These are phyloP conservation scores for Phoxinus dragarum DNA, from an alignment of 2,797 vertebrate species.

Conservation along the genomic window DNA sequence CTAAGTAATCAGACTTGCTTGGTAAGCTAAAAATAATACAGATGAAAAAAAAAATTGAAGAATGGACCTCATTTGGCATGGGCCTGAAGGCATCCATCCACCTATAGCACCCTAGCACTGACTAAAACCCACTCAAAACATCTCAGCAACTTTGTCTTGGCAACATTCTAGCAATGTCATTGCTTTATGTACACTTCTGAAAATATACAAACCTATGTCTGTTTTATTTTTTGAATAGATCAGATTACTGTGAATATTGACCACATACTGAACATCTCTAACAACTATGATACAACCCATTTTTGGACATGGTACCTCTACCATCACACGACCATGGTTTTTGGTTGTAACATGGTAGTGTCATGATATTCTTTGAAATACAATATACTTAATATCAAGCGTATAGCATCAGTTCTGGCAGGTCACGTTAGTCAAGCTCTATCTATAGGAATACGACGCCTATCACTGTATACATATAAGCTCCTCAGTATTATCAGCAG, in stretches of 20 bases:
- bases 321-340: background rate
- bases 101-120: background rate
- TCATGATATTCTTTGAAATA: background rate
- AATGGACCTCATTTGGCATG: background rate
- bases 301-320: background rate
- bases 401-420: no score
- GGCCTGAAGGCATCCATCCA: background rate
- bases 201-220: background rate
- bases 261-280: background rate
- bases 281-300: background rate
- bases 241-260: background rate
- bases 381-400: background rate
- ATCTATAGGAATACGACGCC: no score
- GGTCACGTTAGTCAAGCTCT: no score
- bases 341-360: background rate
- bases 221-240: background rate
- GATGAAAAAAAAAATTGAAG: slow-evolving; percentile 3
- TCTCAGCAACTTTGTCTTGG: background rate
- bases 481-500: no score
- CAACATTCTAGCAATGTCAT: background rate
- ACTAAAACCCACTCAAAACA: background rate
- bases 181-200: background rate
- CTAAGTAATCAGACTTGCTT: background rate
- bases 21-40: slow-evolving; percentile 1
- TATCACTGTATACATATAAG: no score